phyloP scores from a whole-genome alignment of 2,113 vertebrate species.

The Jaculus jaculus region DNA sequence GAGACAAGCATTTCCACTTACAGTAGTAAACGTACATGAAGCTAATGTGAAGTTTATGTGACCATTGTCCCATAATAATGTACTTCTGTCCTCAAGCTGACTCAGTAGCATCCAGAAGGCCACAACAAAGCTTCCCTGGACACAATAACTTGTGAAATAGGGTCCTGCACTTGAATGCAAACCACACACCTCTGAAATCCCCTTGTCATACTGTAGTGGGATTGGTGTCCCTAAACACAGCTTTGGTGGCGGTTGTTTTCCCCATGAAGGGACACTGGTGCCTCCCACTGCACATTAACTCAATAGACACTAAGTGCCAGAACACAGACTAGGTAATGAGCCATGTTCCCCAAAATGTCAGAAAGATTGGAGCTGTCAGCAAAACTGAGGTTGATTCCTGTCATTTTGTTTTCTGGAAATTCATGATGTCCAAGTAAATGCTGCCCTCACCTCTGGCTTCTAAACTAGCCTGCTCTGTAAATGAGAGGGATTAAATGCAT shows the following conservation, averaged over 20 bases:
- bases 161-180: background rate
- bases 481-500: constrained; percentile 53
- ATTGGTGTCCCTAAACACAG: background rate
- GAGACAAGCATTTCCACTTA: constrained; percentile 45
- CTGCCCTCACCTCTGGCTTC: constrained; percentile 8
- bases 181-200: background rate
- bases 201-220: background rate
- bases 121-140: constrained; percentile 15
- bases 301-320: background rate
- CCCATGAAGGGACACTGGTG: background rate
- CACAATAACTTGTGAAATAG: constrained; percentile 28
- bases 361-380: constrained; percentile 2
- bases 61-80: constrained; percentile 19
- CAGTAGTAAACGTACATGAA: constrained; percentile 25
- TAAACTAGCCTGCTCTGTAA: background rate
- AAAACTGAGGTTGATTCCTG: background rate
- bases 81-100: constrained; percentile 49
- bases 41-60: constrained; percentile 13
- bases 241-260: background rate
- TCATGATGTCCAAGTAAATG: background rate
- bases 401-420: constrained; percentile 34
- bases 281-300: background rate
- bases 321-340: background rate
- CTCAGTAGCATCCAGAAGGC: background rate
- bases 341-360: constrained; percentile 13